phyloP scores from a whole-genome alignment of 2,113 vertebrate species.

The Brienomyrus brachyistius region DNA sequence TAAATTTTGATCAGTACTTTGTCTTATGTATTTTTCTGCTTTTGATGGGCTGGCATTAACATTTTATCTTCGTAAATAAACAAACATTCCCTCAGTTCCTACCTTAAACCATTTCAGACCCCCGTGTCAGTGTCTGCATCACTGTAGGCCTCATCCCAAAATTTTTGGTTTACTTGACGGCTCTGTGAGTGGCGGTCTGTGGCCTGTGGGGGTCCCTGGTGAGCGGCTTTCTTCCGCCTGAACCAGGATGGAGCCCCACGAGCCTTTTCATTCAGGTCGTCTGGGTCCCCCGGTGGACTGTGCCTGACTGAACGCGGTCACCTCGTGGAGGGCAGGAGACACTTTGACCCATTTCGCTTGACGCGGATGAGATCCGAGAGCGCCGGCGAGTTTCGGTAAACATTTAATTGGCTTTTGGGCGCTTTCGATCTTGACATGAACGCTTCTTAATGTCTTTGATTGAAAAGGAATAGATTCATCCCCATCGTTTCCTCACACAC shows the following conservation, averaged over 20 bases:
- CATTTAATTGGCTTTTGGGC: slow-evolving; percentile 4
- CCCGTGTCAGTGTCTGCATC: not conserved
- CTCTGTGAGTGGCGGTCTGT: not conserved
- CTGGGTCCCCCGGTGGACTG: no score
- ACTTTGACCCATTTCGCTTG: not conserved
- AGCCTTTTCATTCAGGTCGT: not conserved
- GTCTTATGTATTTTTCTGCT: not conserved
- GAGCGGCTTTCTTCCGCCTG: not conserved
- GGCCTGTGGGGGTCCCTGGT: not conserved
- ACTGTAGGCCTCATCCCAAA: not conserved
- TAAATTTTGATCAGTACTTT: not conserved
- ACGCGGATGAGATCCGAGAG: not conserved
- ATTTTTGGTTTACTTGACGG: not conserved
- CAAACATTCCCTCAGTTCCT: not conserved
- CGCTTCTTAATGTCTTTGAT: not conserved
- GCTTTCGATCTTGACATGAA: not conserved
- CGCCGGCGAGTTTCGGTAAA: not conserved
- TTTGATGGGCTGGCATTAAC: not conserved
- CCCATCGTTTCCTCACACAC: not conserved
- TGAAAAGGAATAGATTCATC: not conserved
- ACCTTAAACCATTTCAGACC: not conserved
- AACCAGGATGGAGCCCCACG: not conserved
- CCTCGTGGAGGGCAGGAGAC: not conserved
- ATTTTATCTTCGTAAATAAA: not conserved
- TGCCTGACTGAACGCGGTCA: not conserved